Evolutionary conservation across 2,797 vertebrate genomes (phyloP).

Genomic region (Sphenopsis melanotis): DNA sequence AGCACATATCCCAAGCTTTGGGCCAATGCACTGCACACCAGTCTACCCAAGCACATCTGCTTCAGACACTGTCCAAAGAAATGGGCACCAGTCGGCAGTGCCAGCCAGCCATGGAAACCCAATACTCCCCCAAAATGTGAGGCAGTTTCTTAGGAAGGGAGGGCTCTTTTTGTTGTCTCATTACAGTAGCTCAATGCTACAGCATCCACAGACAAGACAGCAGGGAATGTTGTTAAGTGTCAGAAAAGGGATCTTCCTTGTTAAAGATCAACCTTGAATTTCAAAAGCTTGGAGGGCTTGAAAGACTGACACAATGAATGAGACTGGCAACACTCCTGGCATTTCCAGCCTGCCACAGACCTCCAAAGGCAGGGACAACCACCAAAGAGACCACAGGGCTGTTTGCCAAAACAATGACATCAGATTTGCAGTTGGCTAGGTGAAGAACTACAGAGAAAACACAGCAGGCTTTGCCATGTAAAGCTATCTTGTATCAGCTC

Average conservation of each 20-base stretch:
- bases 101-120: neutral
- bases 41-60: neutral
- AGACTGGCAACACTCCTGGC: neutral
- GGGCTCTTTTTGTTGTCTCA: neutral
- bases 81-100: neutral
- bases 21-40: neutral
- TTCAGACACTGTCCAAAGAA: neutral
- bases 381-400: neutral
- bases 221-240: neutral
- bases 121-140: fast-evolving
- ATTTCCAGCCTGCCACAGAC: neutral
- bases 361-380: neutral
- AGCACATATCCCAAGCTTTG: neutral
- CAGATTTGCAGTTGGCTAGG: neutral
- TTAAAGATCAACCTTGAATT: neutral
- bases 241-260: neutral
- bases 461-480: neutral
- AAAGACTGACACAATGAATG: neutral
- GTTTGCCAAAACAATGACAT: neutral
- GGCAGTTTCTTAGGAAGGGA: neutral
- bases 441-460: neutral
- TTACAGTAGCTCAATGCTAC: neutral
- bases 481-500: neutral
- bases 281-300: neutral
- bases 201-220: neutral